These are phyloP conservation scores for Cryptotermes secundus DNA, from an alignment of 1,140 invertebrate genomes.

Conservation along the genomic window DNA sequence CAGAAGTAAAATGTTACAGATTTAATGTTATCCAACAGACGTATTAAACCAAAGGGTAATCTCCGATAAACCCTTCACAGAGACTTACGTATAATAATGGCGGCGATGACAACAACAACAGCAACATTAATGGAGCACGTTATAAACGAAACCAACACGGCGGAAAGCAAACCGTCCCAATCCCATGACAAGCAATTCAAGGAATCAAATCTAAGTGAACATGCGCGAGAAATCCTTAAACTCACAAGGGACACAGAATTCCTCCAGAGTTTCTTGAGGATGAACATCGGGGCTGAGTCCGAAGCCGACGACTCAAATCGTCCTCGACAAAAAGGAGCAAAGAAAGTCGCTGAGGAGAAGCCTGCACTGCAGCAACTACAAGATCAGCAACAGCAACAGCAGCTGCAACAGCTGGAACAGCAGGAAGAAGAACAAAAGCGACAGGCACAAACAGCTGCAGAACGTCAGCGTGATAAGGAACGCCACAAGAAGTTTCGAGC, in stretches of 20 bases:
- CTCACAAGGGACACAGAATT: conserved; percentile 60
- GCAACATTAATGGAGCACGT: conserved; percentile 39
- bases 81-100: conserved; percentile 37
- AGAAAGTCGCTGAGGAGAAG: conserved; percentile 24
- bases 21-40: too few relatives aligned
- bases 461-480: too few relatives aligned
- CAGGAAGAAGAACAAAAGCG: neutral
- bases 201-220: conserved; percentile 38
- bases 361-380: neutral
- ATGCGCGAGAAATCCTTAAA: conserved; percentile 48
- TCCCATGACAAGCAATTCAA: conserved; percentile 38
- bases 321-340: neutral
- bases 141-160: neutral
- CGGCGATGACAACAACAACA: conserved; percentile 37
- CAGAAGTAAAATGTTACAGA: too few relatives aligned
- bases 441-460: neutral
- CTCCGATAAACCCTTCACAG: too few relatives aligned
- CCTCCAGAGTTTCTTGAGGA: conserved; percentile 70
- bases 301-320: conserved; percentile 31
- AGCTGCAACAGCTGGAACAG: conserved; percentile 30
- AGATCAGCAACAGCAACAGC: conserved; percentile 18
- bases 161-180: conserved; percentile 29
- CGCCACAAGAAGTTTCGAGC: neutral
- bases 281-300: conserved; percentile 51
- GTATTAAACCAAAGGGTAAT: too few relatives aligned